Evolutionary conservation across 2,113 vertebrate genomes (phyloP).

Genomic region (Zosterops hypoxanthus): DNA sequence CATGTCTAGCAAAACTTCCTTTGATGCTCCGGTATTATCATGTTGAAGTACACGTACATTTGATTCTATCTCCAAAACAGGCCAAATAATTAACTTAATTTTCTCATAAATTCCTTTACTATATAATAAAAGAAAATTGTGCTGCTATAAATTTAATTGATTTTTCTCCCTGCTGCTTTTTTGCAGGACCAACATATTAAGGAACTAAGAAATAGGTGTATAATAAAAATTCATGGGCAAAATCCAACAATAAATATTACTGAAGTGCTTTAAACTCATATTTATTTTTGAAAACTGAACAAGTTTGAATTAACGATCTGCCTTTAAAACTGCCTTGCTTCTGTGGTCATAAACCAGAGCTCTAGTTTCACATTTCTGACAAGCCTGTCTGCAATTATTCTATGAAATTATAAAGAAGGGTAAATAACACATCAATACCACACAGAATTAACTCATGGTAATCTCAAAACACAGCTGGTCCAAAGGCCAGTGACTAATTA

Average conservation of each 20-base stretch:
- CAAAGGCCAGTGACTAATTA: background rate
- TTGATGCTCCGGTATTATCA: conserved; percentile 2
- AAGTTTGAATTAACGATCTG: background rate
- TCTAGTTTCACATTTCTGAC: background rate
- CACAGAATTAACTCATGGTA: background rate
- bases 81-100: background rate
- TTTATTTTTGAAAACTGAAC: background rate
- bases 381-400: background rate
- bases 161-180: background rate
- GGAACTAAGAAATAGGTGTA: background rate
- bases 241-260: background rate
- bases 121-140: background rate
- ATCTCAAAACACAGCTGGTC: background rate
- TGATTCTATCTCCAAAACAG: conserved; percentile 41
- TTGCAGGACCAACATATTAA: background rate
- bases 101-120: background rate
- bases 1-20: conserved; percentile 2
- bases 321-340: background rate
- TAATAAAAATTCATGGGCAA: background rate
- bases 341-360: background rate
- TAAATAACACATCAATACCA: background rate
- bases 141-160: background rate
- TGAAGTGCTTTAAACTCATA: background rate
- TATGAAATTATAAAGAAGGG: background rate
- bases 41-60: background rate